phyloP scores from a whole-genome alignment of 2,888 invertebrate genomes.

The Drosophila subsilvestris region DNA sequence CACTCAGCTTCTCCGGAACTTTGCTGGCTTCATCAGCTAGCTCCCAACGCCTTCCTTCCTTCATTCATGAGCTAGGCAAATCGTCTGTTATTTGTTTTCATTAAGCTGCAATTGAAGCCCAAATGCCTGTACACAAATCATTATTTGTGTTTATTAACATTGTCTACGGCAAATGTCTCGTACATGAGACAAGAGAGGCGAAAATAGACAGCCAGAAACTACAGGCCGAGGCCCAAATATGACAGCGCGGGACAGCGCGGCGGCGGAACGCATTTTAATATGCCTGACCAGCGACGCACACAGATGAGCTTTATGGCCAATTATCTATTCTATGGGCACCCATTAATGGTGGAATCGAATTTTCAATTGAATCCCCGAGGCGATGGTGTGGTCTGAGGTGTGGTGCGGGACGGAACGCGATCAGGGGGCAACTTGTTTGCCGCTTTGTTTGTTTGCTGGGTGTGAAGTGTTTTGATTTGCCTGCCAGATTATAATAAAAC shows the following conservation, averaged over 20 bases:
- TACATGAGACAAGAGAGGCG: conserved; percentile 56
- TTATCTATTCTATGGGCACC: conserved; percentile 72
- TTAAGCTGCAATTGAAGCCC: conserved; percentile 66
- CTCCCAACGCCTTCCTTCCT: background rate
- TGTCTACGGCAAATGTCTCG: conserved; percentile 52
- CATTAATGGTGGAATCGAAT: conserved; percentile 67
- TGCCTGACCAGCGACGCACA: conserved; percentile 61
- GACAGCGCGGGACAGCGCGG: conserved; percentile 11
- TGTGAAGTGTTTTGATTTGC: conserved; percentile 52
- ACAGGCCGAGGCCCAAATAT: conserved; percentile 41
- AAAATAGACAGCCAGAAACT: conserved; percentile 47
- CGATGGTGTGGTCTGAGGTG: background rate
- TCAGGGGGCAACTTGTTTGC: conserved; percentile 12
- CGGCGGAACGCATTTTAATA: conserved; percentile 62
- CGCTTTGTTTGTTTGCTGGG: conserved; percentile 39
- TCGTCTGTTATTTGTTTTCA: conserved; percentile 75
- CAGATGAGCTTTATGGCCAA: conserved; percentile 76
- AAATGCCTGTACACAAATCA: conserved; percentile 64
- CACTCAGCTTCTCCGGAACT: conserved; percentile 13
- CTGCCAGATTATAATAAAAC: conserved; percentile 50
- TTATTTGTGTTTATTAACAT: conserved; percentile 63
- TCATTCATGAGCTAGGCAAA: conserved; percentile 28
- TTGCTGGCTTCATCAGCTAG: conserved; percentile 15
- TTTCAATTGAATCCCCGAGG: conserved; percentile 48
- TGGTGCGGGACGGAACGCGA: background rate